phyloP scores from a whole-genome alignment of 2,888 invertebrate genomes.

The Strigamia transsilvanica region DNA sequence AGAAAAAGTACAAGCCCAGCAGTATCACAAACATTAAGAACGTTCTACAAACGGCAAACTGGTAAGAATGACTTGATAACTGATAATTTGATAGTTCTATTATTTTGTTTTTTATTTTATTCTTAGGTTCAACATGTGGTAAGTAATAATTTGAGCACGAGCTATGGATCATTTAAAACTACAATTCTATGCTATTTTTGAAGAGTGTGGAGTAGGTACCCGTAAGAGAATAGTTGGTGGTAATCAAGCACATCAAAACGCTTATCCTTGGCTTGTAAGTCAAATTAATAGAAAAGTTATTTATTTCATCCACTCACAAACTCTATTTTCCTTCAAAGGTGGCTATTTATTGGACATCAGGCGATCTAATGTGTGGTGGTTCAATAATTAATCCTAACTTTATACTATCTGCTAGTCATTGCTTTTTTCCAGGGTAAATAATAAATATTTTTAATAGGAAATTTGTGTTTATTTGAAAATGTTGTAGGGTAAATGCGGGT shows the following conservation, averaged over 20 bases:
- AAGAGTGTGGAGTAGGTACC: slow-evolving; percentile 7
- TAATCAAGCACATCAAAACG: neutral
- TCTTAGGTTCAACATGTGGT: neutral
- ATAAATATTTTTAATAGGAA: neutral
- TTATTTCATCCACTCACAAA: neutral
- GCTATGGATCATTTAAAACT: neutral
- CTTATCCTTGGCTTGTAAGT: slow-evolving; percentile 32
- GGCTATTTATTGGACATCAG: slow-evolving; percentile 37
- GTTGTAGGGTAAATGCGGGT: neutral
- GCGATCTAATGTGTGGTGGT: slow-evolving; percentile 31
- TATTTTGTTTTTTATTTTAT: neutral
- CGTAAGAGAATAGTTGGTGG: slow-evolving; percentile 38
- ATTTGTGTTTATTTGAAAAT: neutral
- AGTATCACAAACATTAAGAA: neutral
- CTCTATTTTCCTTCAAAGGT: neutral
- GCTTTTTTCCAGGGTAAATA: slow-evolving; percentile 34
- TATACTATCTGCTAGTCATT: slow-evolving; percentile 21
- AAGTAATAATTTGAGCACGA: neutral
- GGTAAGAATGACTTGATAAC: neutral
- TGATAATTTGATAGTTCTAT: neutral
- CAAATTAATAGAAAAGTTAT: neutral
- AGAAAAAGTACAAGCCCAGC: neutral
- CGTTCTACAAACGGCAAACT: neutral
- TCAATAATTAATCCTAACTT: neutral
- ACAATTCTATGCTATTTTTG: neutral